Percentiles rank a stretch among this genome's conserved stretches.
Evolutionary conservation across 2,888 invertebrate species (phyloP).

Genomic region (Nephrotoma flavescens): DNA sequence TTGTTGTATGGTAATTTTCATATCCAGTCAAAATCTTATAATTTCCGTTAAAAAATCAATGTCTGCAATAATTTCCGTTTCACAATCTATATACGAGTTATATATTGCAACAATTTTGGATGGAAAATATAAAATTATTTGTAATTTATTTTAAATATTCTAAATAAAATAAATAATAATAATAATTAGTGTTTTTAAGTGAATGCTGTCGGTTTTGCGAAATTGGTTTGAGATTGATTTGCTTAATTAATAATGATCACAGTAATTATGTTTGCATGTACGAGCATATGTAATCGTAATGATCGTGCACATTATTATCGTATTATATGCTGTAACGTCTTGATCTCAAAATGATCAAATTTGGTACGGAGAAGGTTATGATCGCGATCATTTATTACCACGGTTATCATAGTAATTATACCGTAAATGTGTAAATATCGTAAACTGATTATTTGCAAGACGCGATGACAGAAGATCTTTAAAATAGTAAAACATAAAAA

Average conservation of each 20-base stretch:
- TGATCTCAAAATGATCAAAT: not conserved
- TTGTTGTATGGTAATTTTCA: not conserved
- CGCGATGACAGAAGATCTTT: not conserved
- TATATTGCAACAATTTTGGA: not conserved
- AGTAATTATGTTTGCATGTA: not conserved
- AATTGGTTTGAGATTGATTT: not conserved
- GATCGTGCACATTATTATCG: not conserved
- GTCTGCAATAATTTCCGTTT: not conserved
- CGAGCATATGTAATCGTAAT: no score
- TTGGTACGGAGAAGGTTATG: not conserved
- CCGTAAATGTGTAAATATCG: not conserved
- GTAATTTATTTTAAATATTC: not conserved
- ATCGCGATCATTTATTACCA: not conserved
- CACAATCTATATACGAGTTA: not conserved
- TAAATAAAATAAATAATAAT: not conserved
- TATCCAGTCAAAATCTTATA: not conserved
- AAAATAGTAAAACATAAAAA: not conserved
- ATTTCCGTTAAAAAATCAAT: not conserved
- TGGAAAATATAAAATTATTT: not conserved
- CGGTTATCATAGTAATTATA: not conserved
- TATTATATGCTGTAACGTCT: not conserved
- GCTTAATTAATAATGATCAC: not conserved
- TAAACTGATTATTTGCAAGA: not conserved
- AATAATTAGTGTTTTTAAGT: not conserved
- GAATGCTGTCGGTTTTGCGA: not conserved